Conservation (phyloP, 2,797 vertebrate species). For the Platyrinchus mystaceus region DNA sequence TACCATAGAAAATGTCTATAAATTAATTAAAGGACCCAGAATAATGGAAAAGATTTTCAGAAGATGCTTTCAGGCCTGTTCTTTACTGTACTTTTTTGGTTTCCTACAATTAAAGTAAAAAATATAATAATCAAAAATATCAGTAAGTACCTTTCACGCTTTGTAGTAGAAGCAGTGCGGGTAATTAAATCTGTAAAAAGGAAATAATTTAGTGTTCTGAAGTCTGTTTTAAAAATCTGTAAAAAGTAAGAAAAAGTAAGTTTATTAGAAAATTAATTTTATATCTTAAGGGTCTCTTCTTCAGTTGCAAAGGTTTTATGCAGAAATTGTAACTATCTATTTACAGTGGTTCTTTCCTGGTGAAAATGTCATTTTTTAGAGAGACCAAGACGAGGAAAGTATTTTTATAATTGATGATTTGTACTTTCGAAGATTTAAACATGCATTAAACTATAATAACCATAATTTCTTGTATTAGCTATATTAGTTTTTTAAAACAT, state of each 20-base stretch:
- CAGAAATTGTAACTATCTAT: neutral
- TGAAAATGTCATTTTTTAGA: neutral
- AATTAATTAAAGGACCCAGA: neutral
- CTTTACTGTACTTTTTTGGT: neutral
- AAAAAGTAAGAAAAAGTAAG: neutral
- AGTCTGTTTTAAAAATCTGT: neutral
- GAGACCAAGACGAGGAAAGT: neutral
- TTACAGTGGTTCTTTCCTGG: neutral
- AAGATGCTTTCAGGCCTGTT: neutral
- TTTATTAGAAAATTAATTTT: neutral
- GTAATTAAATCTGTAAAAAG: neutral
- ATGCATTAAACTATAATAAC: neutral
- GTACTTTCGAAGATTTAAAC: neutral
- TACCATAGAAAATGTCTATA: neutral
- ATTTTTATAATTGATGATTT: neutral
- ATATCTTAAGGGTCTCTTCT: neutral
- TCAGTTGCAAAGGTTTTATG: neutral
- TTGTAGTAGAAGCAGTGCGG: neutral
- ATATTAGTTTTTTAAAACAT: neutral
- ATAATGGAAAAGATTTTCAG: neutral
- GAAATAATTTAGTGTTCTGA: neutral
- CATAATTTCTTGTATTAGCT: neutral
- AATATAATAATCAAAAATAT: neutral
- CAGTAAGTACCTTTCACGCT: neutral
- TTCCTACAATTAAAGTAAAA: neutral